Evolutionary conservation across 2,113 vertebrate genomes (phyloP).

Genomic region (Chaetodon trifascialis): DNA sequence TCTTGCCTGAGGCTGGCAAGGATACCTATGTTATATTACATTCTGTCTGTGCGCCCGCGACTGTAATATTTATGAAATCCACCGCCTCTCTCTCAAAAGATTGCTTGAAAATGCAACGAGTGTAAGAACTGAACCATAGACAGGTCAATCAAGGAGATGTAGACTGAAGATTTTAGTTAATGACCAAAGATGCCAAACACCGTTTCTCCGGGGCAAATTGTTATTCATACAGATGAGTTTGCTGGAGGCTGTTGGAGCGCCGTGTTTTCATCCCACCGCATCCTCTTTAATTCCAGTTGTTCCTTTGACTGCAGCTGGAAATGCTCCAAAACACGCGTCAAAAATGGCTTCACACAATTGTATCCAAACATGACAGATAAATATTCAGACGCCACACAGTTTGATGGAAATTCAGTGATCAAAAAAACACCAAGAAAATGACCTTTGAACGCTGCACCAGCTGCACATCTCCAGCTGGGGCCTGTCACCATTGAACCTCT

Average conservation of each 20-base stretch:
- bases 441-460: slow-evolving; percentile 51
- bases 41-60: slow-evolving; percentile 44
- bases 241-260: slow-evolving; percentile 4
- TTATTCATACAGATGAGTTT: slow-evolving; percentile 5
- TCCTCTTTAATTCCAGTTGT: neutral
- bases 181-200: neutral
- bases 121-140: slow-evolving; percentile 10
- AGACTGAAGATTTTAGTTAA: neutral
- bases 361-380: neutral
- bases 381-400: neutral
- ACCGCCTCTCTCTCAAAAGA: slow-evolving; percentile 25
- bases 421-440: neutral
- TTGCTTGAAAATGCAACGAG: slow-evolving; percentile 14
- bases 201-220: neutral
- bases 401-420: neutral
- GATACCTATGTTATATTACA: slow-evolving; percentile 56
- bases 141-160: slow-evolving; percentile 1
- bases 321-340: neutral
- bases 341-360: neutral
- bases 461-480: slow-evolving; percentile 53
- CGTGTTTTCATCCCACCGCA: neutral
- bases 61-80: slow-evolving; percentile 55
- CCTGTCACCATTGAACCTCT: slow-evolving; percentile 30
- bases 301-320: neutral
- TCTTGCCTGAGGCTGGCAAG: slow-evolving; percentile 37